phyloP scores from a whole-genome alignment of 2,797 vertebrate genomes.

The Dryobates pubescens region DNA sequence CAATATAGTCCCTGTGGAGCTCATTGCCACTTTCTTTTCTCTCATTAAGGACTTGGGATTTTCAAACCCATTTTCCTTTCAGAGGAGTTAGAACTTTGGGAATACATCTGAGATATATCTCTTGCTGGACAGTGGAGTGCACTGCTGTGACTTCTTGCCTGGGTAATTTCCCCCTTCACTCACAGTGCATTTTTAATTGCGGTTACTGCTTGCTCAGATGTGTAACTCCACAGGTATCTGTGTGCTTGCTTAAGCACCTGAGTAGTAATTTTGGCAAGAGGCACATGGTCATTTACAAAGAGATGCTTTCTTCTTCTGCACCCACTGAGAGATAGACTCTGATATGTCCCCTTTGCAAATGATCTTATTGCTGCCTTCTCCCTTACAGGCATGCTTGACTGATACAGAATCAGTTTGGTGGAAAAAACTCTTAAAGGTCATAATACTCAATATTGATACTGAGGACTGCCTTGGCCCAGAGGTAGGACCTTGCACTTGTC shows the following conservation, averaged over 20 bases:
- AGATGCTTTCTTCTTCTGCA: neutral
- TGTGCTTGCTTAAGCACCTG: neutral
- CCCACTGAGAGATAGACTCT: neutral
- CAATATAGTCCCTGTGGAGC: neutral
- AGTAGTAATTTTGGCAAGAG: neutral
- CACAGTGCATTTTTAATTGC: neutral
- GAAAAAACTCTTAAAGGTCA: too few species aligned
- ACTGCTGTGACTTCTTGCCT: neutral
- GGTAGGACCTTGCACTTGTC: too few species aligned
- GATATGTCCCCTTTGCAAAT: neutral
- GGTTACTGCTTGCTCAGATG: neutral
- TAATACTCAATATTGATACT: too few species aligned
- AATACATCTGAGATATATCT: neutral
- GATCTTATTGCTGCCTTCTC: neutral
- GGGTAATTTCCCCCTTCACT: neutral
- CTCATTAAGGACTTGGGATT: neutral
- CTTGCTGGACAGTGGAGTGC: neutral
- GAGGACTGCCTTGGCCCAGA: too few species aligned
- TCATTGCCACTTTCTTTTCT: neutral
- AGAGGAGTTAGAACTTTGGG: neutral
- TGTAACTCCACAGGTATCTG: neutral
- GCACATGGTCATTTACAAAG: fast-evolving
- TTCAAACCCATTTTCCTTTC: neutral
- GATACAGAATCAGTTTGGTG: too few species aligned
- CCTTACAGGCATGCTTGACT: fast-evolving